Conservation (phyloP, 2,888 invertebrate genomes). For the Venustoraphidia nigricollis region DNA sequence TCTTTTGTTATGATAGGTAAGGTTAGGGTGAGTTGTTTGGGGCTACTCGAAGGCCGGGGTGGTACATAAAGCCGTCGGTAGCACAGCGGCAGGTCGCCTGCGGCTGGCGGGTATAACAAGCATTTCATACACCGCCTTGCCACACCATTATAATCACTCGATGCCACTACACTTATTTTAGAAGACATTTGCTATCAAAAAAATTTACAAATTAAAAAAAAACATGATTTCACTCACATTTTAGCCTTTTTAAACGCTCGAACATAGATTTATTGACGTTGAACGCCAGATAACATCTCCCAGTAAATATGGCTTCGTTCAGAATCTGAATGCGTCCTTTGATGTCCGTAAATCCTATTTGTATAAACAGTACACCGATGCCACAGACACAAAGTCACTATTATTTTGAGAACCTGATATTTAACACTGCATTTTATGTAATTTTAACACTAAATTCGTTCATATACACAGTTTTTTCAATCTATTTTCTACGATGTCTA, state of each 20-base stretch:
- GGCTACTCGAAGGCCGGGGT: too few species aligned
- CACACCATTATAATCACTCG: too few species aligned
- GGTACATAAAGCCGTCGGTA: too few species aligned
- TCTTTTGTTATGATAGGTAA: too few species aligned
- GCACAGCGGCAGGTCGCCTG: too few species aligned
- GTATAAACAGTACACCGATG: conserved; percentile 1
- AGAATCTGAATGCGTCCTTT: conserved; percentile 7
- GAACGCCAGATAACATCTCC: conserved; percentile 36
- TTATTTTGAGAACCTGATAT: background rate
- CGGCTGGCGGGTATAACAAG: too few species aligned
- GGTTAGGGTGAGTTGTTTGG: too few species aligned
- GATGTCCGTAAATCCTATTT: background rate
- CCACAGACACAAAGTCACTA: conserved; percentile 1
- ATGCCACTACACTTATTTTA: too few species aligned
- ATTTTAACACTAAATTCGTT: conserved; percentile 1
- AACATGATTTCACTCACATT: background rate
- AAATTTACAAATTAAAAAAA: too few species aligned
- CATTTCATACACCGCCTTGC: too few species aligned
- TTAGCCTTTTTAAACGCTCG: background rate
- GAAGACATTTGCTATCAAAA: too few species aligned
- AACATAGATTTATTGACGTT: conserved; percentile 14
- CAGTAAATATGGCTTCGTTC: conserved; percentile 47
- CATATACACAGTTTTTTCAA: conserved; percentile 7
- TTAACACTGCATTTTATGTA: background rate
- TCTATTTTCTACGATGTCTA: conserved; percentile 30